Evolutionary conservation across 2,797 vertebrate genomes (phyloP), one percentile per base, ranked within the genome.

Genomic region (Gadopsis bispinosus): DNA sequence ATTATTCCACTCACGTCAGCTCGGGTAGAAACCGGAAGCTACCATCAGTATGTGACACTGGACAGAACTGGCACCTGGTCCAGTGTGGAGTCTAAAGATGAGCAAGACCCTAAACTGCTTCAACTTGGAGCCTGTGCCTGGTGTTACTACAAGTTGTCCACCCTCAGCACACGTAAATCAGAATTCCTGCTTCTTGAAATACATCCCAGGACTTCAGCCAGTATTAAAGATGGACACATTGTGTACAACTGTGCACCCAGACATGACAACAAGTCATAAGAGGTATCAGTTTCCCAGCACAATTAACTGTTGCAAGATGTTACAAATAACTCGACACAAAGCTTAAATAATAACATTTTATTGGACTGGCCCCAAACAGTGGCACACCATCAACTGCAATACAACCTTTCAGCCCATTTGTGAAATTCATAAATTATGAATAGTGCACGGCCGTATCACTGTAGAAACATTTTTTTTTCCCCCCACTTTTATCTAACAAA

Each of bases 321-420:
- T 17, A 43, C 56, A 74, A 79, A 69, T n/a, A 8, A 83, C 26
- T 19, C 5, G 20, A 79, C 41, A 88, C 69, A 67, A 72, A 72
- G 37, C 0, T 83, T 85, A 81, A 86, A 88, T 78, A 79, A 83
- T 74, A 77, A 29, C 66, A 73, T 76, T 93, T 94, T 92, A 94
- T 90, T 93, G 78, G 79, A 92, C 90, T 80, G 87, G 64, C 89
- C 92, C 87, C 82, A 87, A 87, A 88, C 77, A 61, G 90, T 87
- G 83, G 51, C 71, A 81, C 75, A 74, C 71, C 85, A 33, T 74
- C 76, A 5, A 62, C 76, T 78, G 69, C 59, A 90, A 75, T 60
- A 80, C 60, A 85, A 80, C 63, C 77, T 73, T 69, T 79, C 45
- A 83, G 69, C 73, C 81, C 79, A 65, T 79, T 58, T 76, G 88